A percentile compares a stretch with the other conserved stretches of the same genome.
Evolutionary conservation across 1,140 invertebrate species (phyloP).

Genomic region (Pissodes strobi): DNA sequence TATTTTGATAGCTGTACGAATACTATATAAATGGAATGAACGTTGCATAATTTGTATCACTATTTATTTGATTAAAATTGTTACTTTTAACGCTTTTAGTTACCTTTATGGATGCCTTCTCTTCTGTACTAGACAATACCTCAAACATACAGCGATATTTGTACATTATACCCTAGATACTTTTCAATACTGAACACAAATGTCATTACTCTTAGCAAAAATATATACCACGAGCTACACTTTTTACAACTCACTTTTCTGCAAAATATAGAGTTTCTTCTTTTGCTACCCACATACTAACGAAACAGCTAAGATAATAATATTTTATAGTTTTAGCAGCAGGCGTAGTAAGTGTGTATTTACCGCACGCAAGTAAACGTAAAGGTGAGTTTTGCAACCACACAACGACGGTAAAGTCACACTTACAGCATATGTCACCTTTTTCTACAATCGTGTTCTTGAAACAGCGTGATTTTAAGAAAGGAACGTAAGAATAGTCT

Average conservation of each 20-base stretch:
- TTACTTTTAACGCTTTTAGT: too few relatives aligned
- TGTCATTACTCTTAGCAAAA: slow-evolving; percentile 37
- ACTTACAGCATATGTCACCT: too few relatives aligned
- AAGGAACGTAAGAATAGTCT: too few relatives aligned
- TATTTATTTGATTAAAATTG: slow-evolving; percentile 1
- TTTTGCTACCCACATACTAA: not conserved
- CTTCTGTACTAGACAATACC: too few relatives aligned
- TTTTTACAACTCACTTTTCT: slow-evolving; percentile 23
- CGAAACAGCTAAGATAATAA: not conserved
- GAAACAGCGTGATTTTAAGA: too few relatives aligned
- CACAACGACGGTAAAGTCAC: too few relatives aligned
- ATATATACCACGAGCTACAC: slow-evolving; percentile 42
- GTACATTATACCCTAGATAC: not conserved
- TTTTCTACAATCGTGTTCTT: too few relatives aligned
- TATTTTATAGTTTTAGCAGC: too few relatives aligned
- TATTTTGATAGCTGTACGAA: too few relatives aligned
- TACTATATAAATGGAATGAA: slow-evolving; percentile 16
- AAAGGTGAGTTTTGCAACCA: too few relatives aligned
- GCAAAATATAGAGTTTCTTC: slow-evolving; percentile 37
- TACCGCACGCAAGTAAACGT: too few relatives aligned
- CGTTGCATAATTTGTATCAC: not conserved
- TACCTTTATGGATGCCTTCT: not conserved
- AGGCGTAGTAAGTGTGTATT: too few relatives aligned
- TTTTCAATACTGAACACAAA: slow-evolving; percentile 34
- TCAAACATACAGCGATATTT: slow-evolving; percentile 13